Evolutionary conservation across 2,797 vertebrate species (phyloP).

Genomic region (Tarsius wallacei): DNA sequence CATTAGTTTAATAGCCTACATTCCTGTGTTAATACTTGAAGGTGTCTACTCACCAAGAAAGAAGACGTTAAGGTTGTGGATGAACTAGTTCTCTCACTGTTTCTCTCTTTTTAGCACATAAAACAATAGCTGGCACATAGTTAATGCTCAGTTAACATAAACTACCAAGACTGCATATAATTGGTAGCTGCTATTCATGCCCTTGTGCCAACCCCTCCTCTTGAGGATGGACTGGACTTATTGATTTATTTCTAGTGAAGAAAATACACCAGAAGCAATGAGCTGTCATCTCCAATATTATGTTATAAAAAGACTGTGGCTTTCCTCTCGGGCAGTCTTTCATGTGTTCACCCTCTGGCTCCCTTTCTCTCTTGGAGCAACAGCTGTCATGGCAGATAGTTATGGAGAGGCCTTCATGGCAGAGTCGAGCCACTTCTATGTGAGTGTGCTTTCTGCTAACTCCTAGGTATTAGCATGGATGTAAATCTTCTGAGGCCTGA

Average conservation of each 20-base stretch:
- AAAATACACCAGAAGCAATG: slow-evolving; percentile 37
- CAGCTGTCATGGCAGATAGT: background rate
- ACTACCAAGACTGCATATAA: background rate
- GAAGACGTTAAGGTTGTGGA: background rate
- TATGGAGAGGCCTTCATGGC: background rate
- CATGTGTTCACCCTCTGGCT: background rate
- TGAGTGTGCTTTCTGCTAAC: background rate
- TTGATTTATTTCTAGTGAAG: background rate
- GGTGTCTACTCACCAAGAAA: background rate
- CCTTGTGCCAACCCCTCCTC: background rate
- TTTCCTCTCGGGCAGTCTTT: background rate
- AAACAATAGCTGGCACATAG: background rate
- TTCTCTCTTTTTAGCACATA: background rate
- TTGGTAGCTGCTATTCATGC: background rate
- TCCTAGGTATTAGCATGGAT: background rate
- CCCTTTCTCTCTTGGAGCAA: background rate
- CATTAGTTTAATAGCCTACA: slow-evolving; percentile 34
- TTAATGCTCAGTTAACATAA: background rate
- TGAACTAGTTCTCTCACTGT: background rate
- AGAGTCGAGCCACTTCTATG: background rate
- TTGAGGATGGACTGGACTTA: background rate
- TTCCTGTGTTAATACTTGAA: slow-evolving; percentile 49
- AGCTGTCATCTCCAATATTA: background rate
- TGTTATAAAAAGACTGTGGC: slow-evolving; percentile 12
- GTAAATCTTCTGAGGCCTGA: background rate